phyloP scores from a whole-genome alignment of 2,113 vertebrate genomes.

The Danionella cerebrum region DNA sequence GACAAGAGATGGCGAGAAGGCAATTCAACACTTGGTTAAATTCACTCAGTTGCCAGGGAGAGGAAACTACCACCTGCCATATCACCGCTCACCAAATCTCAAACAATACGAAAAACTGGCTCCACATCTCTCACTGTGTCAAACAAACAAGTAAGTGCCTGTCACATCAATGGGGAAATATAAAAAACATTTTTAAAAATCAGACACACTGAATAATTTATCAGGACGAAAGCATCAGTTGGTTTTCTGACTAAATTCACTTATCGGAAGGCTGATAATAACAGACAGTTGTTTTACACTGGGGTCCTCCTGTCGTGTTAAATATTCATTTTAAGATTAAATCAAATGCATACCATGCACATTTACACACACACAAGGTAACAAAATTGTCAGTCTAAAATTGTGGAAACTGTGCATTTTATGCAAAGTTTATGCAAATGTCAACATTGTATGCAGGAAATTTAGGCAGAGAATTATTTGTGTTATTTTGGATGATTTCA shows the following conservation, averaged over 20 bases:
- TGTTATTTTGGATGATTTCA: too few species aligned
- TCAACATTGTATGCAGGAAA: too few species aligned
- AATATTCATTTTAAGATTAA: too few species aligned
- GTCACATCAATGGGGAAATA: neutral
- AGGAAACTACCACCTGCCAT: slow-evolving; percentile 27
- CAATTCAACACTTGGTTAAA: slow-evolving; percentile 44
- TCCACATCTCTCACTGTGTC: slow-evolving; percentile 10
- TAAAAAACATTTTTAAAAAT: slow-evolving; percentile 32
- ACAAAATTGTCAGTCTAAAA: too few species aligned
- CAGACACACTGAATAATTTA: slow-evolving; percentile 41
- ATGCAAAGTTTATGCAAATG: too few species aligned
- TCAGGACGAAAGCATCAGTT: slow-evolving; percentile 29
- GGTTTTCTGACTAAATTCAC: slow-evolving; percentile 7
- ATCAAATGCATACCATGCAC: too few species aligned
- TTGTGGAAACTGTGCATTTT: too few species aligned
- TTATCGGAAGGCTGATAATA: neutral
- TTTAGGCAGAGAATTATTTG: too few species aligned
- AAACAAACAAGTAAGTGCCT: neutral
- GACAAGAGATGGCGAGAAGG: slow-evolving; percentile 17
- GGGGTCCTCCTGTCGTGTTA: too few species aligned
- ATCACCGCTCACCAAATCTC: slow-evolving; percentile 30
- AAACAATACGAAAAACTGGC: slow-evolving; percentile 15
- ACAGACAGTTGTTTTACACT: neutral
- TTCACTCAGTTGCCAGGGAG: slow-evolving; percentile 34
- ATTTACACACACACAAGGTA: too few species aligned